Evolutionary conservation across 2,113 vertebrate genomes (phyloP).

Genomic region (Pseudorasbora parva): DNA sequence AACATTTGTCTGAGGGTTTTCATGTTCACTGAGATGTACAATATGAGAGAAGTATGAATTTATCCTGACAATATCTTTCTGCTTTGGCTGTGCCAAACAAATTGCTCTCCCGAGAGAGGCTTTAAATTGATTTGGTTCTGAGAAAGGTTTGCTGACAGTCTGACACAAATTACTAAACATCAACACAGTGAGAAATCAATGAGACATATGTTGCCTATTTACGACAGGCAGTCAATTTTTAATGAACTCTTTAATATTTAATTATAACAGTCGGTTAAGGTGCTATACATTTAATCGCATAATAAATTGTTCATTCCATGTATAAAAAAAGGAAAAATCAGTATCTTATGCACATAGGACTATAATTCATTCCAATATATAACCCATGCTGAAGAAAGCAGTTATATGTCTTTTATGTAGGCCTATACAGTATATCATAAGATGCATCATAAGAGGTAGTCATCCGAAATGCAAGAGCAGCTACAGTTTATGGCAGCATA

Average conservation of each 20-base stretch:
- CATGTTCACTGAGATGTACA: not conserved
- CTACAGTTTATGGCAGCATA: conserved; percentile 35
- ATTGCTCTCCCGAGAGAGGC: not conserved
- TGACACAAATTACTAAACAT: conserved; percentile 2
- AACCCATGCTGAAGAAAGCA: conserved; percentile 31
- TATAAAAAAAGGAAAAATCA: not conserved
- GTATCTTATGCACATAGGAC: not conserved
- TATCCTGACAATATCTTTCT: not conserved
- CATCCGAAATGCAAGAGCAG: conserved; percentile 18
- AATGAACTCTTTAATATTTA: conserved; percentile 35
- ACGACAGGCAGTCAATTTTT: conserved; percentile 3
- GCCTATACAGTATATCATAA: conserved; percentile 7
- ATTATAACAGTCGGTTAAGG: conserved; percentile 31
- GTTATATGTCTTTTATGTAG: not conserved
- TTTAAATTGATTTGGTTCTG: conserved; percentile 20
- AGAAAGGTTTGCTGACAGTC: conserved; percentile 24
- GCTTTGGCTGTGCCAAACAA: not conserved
- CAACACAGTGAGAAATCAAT: conserved; percentile 21
- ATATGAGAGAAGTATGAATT: not conserved
- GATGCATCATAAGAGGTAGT: conserved; percentile 34
- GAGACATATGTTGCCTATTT: conserved; percentile 19
- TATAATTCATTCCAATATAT: conserved; percentile 4
- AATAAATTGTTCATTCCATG: conserved; percentile 6
- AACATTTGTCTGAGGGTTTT: not conserved
- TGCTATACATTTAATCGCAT: conserved; percentile 22